These are phyloP conservation scores for Anthopleura xanthogrammica DNA, from an alignment of 92 coral and sea anemone species.

Conservation along the genomic window DNA sequence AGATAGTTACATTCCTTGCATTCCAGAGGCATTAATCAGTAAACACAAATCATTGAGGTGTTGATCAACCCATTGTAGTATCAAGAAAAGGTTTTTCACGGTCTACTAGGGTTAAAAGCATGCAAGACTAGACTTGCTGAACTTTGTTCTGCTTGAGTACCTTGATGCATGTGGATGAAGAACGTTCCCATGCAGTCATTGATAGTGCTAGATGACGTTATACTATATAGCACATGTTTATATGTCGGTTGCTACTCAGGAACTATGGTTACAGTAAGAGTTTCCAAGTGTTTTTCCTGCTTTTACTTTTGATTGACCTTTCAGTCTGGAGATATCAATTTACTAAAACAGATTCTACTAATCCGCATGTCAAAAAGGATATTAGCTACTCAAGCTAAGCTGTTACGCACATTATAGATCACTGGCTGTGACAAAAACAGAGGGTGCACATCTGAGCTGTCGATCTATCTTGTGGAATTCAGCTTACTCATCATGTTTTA, in stretches of 20 bases:
- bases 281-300: neutral
- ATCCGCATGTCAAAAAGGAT: too few relatives aligned
- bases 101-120: conserved; percentile 8
- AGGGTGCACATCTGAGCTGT: neutral
- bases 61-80: neutral
- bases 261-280: too few relatives aligned
- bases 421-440: neutral
- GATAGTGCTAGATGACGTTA: neutral
- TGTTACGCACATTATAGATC: neutral
- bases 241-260: neutral
- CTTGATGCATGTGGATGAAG: neutral
- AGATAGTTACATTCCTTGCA: conserved; percentile 9
- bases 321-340: neutral
- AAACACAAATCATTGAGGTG: conserved; percentile 1
- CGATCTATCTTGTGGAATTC: neutral
- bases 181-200: neutral
- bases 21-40: conserved; percentile 23
- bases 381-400: neutral
- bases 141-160: conserved; percentile 5
- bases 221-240: neutral
- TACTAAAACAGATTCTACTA: neutral
- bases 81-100: conserved; percentile 2
- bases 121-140: conserved; percentile 19
- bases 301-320: neutral
- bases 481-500: neutral